phyloP scores from a whole-genome alignment of 92 coral and sea anemone species.

The Umimayanthus chanpuru region DNA sequence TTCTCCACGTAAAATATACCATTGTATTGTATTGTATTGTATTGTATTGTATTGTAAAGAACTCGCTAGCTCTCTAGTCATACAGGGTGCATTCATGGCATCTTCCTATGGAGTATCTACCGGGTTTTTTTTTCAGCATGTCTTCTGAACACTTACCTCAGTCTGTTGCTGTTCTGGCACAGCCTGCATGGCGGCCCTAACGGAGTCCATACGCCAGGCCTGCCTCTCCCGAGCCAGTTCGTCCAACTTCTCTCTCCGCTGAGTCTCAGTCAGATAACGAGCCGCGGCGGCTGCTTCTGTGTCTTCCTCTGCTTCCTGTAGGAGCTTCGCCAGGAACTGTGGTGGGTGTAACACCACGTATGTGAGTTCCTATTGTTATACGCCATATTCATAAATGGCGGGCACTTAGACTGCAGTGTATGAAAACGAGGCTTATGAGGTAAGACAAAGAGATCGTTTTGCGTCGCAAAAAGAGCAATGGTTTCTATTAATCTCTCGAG shows the following conservation, averaged over 20 bases:
- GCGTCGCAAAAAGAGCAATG: too few relatives aligned
- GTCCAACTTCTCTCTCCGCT: slow-evolving; percentile 68
- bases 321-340: slow-evolving; percentile 78
- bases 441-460: too few relatives aligned
- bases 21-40: too few relatives aligned
- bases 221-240: slow-evolving; percentile 73
- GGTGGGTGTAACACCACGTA: background rate
- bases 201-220: slow-evolving; percentile 91
- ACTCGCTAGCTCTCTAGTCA: too few relatives aligned
- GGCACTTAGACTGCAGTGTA: too few relatives aligned
- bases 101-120: too few relatives aligned
- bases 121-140: background rate
- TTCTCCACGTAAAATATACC: too few relatives aligned
- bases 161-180: slow-evolving; percentile 80
- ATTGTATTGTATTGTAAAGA: too few relatives aligned
- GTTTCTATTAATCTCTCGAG: too few relatives aligned
- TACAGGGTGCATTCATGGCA: too few relatives aligned
- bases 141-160: slow-evolving; percentile 48
- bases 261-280: slow-evolving; percentile 66
- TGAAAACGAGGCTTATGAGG: too few relatives aligned
- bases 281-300: slow-evolving; percentile 84
- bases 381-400: too few relatives aligned
- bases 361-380: background rate
- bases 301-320: slow-evolving; percentile 78
- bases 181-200: slow-evolving; percentile 79